Base-by-base conservation (phyloP, 2,113 vertebrate species). In the Phyllopteryx taeniolatus region DNA sequence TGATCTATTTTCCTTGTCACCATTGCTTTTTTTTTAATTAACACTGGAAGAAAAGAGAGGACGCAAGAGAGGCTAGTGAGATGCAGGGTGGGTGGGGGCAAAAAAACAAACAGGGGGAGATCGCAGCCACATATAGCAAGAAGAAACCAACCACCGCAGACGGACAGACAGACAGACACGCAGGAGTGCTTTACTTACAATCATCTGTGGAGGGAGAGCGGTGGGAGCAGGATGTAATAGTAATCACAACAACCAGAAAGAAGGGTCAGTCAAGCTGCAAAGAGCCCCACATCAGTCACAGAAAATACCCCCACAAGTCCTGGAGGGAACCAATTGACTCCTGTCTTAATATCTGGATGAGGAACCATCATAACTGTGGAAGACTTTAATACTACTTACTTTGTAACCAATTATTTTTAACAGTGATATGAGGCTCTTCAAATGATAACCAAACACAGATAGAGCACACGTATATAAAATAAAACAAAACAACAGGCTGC, bases 141-240 rank as follows among this genome's bases (percentile, higher is more conserved):
- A 61, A 92, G 87, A 90, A 92, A 89, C 57, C 83, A 56, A 91
- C 86, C 91, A 93, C 93, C 92, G 94, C 88, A 31, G 91, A 95
- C 89, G 93, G 91, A 99, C 96, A 96, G 90, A 95, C 92, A 93
- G 91, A 98, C 94, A 93, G 90, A 95, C 94, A 93, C 85, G 92
- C 93, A 96, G 93, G 91, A 94, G 93, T 91, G 93, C 94, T 93
- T 93, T 99, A 99, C 97, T 99, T 99, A 99, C 96, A 96, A 99
- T 99, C 96, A 99, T 99, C 97, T 99, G 96, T 92, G 91, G 89
- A 91, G 85, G 90, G 79, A 90, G 90, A 92, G 91, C 90, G 77
- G 88, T 91, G 90, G 90, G 91, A 92, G 93, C 93, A 83, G 91
- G 91, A 91, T 92, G 92, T 91, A 90, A 91, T 87, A 84, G 69